These are phyloP conservation scores for Platycercus adscitus DNA, from an alignment of 2,113 vertebrate species.

Conservation along the genomic window DNA sequence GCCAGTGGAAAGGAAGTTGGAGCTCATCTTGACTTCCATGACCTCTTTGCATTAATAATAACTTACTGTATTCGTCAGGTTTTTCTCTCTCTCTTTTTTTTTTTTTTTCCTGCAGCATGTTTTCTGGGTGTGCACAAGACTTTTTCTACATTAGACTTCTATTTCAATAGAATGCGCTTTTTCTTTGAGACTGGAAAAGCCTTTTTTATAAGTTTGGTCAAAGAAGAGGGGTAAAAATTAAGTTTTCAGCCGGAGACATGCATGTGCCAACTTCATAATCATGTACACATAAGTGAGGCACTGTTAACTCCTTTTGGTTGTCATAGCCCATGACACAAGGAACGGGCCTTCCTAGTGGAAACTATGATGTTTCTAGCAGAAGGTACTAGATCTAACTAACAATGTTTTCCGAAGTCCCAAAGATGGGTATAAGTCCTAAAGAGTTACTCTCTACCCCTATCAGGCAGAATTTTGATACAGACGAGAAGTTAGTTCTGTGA, in stretches of 20 bases:
- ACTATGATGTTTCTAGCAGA: neutral
- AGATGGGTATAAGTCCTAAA: neutral
- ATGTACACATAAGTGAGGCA: rapidly evolving
- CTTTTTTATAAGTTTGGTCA: neutral
- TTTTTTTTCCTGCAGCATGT: rapidly evolving
- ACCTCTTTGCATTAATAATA: neutral
- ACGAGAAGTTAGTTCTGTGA: neutral
- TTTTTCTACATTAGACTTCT: neutral
- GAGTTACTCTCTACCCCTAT: neutral
- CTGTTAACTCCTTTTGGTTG: neutral
- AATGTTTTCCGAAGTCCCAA: neutral
- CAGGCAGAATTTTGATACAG: neutral
- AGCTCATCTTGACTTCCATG: neutral
- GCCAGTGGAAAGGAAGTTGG: neutral
- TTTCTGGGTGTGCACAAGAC: neutral
- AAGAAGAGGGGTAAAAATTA: neutral
- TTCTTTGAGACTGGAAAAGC: neutral
- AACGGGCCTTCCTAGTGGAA: neutral
- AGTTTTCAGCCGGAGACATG: neutral
- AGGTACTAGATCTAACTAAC: neutral
- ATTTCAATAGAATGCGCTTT: neutral
- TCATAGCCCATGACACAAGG: rapidly evolving
- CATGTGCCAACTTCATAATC: neutral
- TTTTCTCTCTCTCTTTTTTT: neutral
- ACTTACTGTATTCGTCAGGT: neutral